Conservation (phyloP, 2,888 invertebrate species). For the Lacanobia wlatinum region DNA sequence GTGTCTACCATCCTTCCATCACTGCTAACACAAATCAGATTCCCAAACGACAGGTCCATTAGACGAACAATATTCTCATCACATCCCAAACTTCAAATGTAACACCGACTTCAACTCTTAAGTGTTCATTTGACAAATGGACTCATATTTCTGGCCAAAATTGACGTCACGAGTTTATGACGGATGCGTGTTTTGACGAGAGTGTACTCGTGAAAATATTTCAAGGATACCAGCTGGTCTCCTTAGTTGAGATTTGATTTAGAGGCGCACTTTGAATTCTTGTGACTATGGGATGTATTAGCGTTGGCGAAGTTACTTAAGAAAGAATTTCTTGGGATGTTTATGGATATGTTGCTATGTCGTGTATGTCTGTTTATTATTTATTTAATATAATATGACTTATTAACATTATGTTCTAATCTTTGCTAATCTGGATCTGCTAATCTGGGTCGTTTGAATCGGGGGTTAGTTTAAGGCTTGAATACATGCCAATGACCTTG, state of each 20-base stretch:
- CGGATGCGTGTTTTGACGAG: slow-evolving; percentile 52
- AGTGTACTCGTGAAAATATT: slow-evolving; percentile 36
- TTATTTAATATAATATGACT: not conserved
- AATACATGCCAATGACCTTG: no score
- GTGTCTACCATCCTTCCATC: not conserved
- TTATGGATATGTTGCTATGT: slow-evolving; percentile 13
- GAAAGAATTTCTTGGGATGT: not conserved
- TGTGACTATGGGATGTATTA: not conserved
- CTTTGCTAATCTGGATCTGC: not conserved
- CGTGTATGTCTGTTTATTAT: not conserved
- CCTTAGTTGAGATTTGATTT: slow-evolving; percentile 37
- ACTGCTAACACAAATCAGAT: slow-evolving; percentile 18
- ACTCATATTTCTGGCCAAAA: slow-evolving; percentile 44
- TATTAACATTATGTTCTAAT: not conserved
- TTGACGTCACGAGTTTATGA: slow-evolving; percentile 49
- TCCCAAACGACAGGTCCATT: slow-evolving; percentile 42
- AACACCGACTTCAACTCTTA: slow-evolving; percentile 32
- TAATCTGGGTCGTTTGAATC: not conserved
- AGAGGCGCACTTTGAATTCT: slow-evolving; percentile 42
- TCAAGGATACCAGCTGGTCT: slow-evolving; percentile 50
- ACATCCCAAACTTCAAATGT: slow-evolving; percentile 29
- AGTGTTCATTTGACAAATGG: slow-evolving; percentile 57
- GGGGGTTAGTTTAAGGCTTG: not conserved
- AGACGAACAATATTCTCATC: slow-evolving; percentile 16
- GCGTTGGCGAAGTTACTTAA: slow-evolving; percentile 19